Evolutionary conservation across 1,140 invertebrate genomes (phyloP), one percentile per base, ranked within the genome.

Genomic region (Linepithema humile): DNA sequence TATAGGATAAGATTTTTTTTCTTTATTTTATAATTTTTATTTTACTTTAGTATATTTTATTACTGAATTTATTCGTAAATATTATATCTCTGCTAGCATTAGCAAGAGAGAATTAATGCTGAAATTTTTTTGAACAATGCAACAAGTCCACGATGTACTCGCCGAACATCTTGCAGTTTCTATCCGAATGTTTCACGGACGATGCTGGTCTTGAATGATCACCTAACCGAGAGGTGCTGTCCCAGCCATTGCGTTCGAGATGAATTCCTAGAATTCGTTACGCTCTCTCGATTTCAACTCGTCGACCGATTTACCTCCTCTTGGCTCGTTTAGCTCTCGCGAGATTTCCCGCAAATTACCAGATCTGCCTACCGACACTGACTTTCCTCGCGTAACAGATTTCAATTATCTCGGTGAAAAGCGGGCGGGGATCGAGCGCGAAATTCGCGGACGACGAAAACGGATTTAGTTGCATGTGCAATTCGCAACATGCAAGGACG

Each of bases 341-440:
- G 48, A 64, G 48, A 55, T 29, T 48, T 55, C n/a, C 50, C 26
- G 35, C 50, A 80, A 80, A 80, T 80, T 80, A 69, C 48, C 62
- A 40, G 62, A 67, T 67, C 62, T 20, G 62, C 35, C 48, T 40
- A 64, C 29, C 74, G 72, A 75, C 72, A 38, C 29, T 77, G 75
- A 80, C 64, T 69, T 80, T 80, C 75, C 75, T 80, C 75, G 17
- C 64, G 48, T 64, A 80, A 80, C 75, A 55, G 75, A 80, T 80
- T 80, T 80, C 75, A 80, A 80, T 80, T 80, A 80, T 80, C 35
- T 2, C 64, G 62, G 29, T 48, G 73, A 77, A 77, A 65, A 48
- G 73, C 75, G 45, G 32, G 35, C 48, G 73, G 35, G 53, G 15
- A 48, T 64, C 59, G 73, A 64, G 55, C 40, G 40, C 38, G 40